Base-by-base conservation (phyloP, 1,140 invertebrate genomes). In the Microplitis demolitor region DNA sequence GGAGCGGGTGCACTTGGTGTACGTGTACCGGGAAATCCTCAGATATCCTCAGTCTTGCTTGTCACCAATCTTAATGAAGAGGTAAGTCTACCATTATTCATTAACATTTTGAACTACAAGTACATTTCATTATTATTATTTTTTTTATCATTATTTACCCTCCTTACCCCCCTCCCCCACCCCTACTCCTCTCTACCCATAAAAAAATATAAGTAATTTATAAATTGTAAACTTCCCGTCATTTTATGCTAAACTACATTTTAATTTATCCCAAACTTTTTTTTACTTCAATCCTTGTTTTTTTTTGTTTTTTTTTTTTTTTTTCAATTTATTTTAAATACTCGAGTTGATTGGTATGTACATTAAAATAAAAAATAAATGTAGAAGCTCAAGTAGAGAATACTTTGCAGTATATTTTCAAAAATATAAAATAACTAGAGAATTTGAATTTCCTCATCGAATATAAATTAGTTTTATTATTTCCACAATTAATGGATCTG, bases 41-140 rank as follows among this genome's bases (percentile, higher is more conserved):
- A 88, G 63, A 88, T 91, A 0, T 93, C 94, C 35, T 96, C 94
- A 69, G 95, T 97, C 2, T 88, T 97, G 51, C 91, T 96, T 51
- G 94, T 97, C 78, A 95, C 93, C 85, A 96, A 96, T 87, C 90
- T 97, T 72, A 96, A 96, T 87, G 95, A 97, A 88, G 95, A 97
- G 94, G 95, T 96, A 88, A 89, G 89, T 89, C 78, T 61, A 50
- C 45, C 35, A 14, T 50, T 66, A 13, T 54, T 53, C 4, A 13
- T 16, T 39, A 67, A 31, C 54, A 11, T 14, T 4, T 24, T 24
- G 2, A 24, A 24, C 24, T 24, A 24, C 34, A 58, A 8, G 3
- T 35, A 14, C 14, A 24, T 54, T 37, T 8, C 35, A 54, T 67
- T 67, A 54, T 39, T 34, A 54, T 37, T 24, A n/a, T 35, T 34